Evolutionary conservation across 2,113 vertebrate genomes (phyloP), one percentile per base, ranked within the genome.

Genomic region (Prolemur simus): DNA sequence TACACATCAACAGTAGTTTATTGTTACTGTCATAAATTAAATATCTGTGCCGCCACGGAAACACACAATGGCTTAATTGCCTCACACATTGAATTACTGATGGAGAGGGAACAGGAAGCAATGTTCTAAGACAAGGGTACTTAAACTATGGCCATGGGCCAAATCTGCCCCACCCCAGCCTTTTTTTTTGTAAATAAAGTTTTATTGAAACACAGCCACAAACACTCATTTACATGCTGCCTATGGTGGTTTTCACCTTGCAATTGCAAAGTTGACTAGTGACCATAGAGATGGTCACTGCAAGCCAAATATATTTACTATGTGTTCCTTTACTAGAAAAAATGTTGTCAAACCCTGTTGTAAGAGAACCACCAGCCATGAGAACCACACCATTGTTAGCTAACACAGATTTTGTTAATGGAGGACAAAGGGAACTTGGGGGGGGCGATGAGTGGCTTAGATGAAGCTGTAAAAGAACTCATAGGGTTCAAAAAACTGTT

Each of bases 61-160:
- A n/a, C 7, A 49, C 6, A 23, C 5, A 39, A 27, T 32, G 42
- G 6, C 1, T 37, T 78, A 54, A 63, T 27, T 77, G 54, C 13
- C 6, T 73, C 39, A 71, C 76, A 34, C 6, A 4, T 6, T 18
- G 20, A 76, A 74, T 87, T 71, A 87, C 11, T 34, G 56, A 54
- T 1, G 0, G 9, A 32, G 6, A 49, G 6, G 17, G 3, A 63
- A 39, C 1, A 32, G 3, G 6, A 32, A 64, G 13, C 5, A 42
- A 3, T 56, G 6, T 42, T 47, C 47, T 73, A 88, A 77, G 49
- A 74, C 12, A 8, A 1, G 12, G 29, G 5, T 76, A 39, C 8
- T 76, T 37, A 34, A 60, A 81, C n/a, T 64, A 17, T 10, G 5
- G 20, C 23, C 2, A 25, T 1, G 17, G 71, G 12, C 34, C 42